Percentiles rank a stretch among this genome's conserved stretches.
Conservation (phyloP, 2,113 vertebrate genomes). For the Pedionomus torquatus region DNA sequence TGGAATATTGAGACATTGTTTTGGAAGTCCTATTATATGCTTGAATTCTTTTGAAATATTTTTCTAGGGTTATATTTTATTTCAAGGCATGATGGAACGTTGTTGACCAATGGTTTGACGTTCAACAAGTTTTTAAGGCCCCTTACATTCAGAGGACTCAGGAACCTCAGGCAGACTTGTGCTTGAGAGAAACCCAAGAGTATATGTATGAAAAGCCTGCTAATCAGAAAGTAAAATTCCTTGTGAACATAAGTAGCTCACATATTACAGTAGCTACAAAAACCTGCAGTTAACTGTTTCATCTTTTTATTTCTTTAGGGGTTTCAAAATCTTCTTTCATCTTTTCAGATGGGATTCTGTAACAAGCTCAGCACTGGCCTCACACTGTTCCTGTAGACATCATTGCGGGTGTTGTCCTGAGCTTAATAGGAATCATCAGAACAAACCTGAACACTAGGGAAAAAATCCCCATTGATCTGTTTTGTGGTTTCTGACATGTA, state of each 20-base stretch:
- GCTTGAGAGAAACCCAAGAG: background rate
- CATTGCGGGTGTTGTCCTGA: background rate
- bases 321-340: slow-evolving; percentile 44
- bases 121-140: background rate
- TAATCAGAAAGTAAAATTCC: background rate
- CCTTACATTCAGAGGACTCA: background rate
- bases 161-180: background rate
- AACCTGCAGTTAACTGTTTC: background rate
- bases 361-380: slow-evolving; percentile 12
- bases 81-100: background rate
- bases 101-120: background rate
- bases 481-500: background rate
- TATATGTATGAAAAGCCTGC: background rate
- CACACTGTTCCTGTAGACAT: background rate
- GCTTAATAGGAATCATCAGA: slow-evolving; percentile 11
- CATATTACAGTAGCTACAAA: background rate
- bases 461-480: background rate
- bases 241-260: background rate
- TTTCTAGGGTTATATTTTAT: background rate
- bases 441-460: background rate
- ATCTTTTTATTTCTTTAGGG: slow-evolving; percentile 19
- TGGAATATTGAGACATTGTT: background rate
- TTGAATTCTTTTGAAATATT: background rate
- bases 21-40: background rate
- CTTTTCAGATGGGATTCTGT: slow-evolving; percentile 19